phyloP scores from a whole-genome alignment of 2,797 vertebrate species.

The Bryconaethiops microstoma region DNA sequence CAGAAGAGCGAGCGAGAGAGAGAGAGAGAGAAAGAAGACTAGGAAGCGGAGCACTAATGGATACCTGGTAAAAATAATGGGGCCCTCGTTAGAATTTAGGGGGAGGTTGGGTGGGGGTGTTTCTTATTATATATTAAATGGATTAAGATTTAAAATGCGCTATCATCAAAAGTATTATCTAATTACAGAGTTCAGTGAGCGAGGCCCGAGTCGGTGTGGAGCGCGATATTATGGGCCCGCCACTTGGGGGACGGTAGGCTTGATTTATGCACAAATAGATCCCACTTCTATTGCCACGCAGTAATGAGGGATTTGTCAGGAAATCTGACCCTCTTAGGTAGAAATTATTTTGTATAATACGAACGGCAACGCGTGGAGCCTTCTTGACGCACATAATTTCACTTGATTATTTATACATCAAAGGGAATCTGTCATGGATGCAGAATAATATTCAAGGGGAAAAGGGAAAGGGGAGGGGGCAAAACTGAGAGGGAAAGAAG shows the following conservation, averaged over 20 bases:
- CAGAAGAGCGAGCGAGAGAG: constrained; percentile 57
- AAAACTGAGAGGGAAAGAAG: constrained; percentile 29
- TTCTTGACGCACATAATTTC: constrained; percentile 91
- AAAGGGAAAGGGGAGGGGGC: constrained; percentile 14
- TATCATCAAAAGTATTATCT: constrained; percentile 93
- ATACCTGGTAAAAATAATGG: constrained; percentile 71
- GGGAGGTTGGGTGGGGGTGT: constrained; percentile 48
- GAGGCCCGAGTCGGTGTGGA: constrained; percentile 81
- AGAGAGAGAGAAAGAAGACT: constrained; percentile 55
- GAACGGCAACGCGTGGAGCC: constrained; percentile 84
- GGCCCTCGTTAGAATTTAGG: constrained; percentile 56
- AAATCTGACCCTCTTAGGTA: constrained; percentile 99
- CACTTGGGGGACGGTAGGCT: constrained; percentile 77
- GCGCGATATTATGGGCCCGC: constrained; percentile 85
- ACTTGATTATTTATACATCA: constrained; percentile 99
- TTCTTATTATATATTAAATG: constrained; percentile 89
- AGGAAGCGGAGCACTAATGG: constrained; percentile 81
- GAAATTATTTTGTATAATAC: constrained; percentile 98
- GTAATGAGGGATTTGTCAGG: constrained; percentile 99
- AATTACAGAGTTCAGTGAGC: constrained; percentile 92
- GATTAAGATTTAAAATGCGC: constrained; percentile 94
- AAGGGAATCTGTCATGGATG: constrained; percentile 88
- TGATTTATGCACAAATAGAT: constrained; percentile 97
- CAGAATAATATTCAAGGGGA: constrained; percentile 86
- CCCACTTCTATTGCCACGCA: constrained; percentile 87